Percentiles rank a stretch among this genome's conserved stretches.
These are phyloP conservation scores for Chaetodon auriga DNA, from an alignment of 2,113 vertebrate genomes.

Conservation along the genomic window DNA sequence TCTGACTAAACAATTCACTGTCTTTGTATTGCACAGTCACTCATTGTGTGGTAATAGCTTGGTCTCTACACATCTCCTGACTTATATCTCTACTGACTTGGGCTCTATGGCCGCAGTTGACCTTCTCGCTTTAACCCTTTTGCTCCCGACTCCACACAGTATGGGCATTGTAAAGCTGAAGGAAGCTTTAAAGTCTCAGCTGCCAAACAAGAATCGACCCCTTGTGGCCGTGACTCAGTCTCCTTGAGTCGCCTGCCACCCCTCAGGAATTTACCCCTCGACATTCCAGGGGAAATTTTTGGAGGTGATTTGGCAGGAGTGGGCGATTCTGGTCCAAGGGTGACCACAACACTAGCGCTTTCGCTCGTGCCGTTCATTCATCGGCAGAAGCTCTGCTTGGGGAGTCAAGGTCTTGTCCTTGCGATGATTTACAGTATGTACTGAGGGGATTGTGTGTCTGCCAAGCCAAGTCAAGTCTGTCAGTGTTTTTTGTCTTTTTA, in stretches of 20 bases:
- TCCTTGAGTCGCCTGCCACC: constrained; percentile 48
- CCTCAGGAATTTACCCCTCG: constrained; percentile 59
- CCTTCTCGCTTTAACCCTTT: constrained; percentile 67
- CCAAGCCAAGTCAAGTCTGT: constrained; percentile 25
- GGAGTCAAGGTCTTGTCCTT: constrained; percentile 25
- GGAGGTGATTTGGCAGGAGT: constrained; percentile 48
- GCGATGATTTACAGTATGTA: constrained; percentile 22
- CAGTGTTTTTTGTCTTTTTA: constrained; percentile 18
- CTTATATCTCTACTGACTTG: constrained; percentile 65
- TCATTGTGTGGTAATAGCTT: constrained; percentile 72
- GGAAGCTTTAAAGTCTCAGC: constrained; percentile 53
- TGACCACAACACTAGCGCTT: constrained; percentile 70
- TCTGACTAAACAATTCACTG: constrained; percentile 55
- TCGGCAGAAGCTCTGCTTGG: constrained; percentile 22
- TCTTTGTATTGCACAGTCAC: constrained; percentile 74
- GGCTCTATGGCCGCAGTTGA: constrained; percentile 60
- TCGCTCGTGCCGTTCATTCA: constrained; percentile 65
- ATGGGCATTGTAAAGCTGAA: constrained; percentile 64
- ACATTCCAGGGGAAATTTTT: constrained; percentile 61
- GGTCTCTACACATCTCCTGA: constrained; percentile 63
- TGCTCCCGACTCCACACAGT: constrained; percentile 57
- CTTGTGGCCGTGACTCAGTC: constrained; percentile 60
- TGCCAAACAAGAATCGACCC: constrained; percentile 61
- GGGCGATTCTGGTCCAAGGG: constrained; percentile 62
- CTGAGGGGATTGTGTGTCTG: constrained; percentile 15